phyloP scores from a whole-genome alignment of 2,113 vertebrate genomes.

The Corythaixoides concolor region DNA sequence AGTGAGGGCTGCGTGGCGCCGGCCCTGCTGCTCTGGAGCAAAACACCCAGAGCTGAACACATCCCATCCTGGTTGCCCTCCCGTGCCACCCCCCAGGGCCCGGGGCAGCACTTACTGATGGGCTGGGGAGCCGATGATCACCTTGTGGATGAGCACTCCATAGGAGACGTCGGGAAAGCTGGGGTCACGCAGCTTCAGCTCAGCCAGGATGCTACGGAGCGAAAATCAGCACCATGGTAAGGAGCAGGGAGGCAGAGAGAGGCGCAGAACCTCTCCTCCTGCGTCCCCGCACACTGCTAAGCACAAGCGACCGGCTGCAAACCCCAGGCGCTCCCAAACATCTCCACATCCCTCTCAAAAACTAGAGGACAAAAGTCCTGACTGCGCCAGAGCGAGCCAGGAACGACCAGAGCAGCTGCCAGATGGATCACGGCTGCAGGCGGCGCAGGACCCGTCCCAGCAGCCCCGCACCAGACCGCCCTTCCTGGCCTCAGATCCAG shows the following conservation, averaged over 20 bases:
- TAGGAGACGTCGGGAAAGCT: conserved; percentile 87
- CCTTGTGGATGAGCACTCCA: conserved; percentile 90
- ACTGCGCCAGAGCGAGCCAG: background rate
- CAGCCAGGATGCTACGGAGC: conserved; percentile 83
- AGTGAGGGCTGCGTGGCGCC: background rate
- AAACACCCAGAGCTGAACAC: background rate
- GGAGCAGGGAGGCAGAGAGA: background rate
- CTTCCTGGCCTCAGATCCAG: accelerated
- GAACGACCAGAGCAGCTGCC: background rate
- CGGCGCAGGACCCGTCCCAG: background rate
- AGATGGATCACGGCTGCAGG: background rate
- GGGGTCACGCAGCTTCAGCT: conserved; percentile 87
- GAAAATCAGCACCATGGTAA: background rate
- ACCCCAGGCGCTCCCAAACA: background rate
- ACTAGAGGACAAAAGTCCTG: background rate
- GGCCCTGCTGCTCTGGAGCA: background rate
- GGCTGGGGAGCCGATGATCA: conserved; percentile 90
- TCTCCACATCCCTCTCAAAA: background rate
- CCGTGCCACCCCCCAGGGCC: background rate
- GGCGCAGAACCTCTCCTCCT: background rate
- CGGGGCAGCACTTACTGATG: conserved; percentile 77
- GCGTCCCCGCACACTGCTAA: accelerated
- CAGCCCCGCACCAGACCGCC: background rate
- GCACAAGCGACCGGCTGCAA: background rate
- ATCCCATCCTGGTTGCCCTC: background rate